A percentile compares a stretch with the other conserved stretches of the same genome.
These are phyloP conservation scores for Harpalus rufipes DNA, from an alignment of 2,888 invertebrate genomes.

Conservation along the genomic window DNA sequence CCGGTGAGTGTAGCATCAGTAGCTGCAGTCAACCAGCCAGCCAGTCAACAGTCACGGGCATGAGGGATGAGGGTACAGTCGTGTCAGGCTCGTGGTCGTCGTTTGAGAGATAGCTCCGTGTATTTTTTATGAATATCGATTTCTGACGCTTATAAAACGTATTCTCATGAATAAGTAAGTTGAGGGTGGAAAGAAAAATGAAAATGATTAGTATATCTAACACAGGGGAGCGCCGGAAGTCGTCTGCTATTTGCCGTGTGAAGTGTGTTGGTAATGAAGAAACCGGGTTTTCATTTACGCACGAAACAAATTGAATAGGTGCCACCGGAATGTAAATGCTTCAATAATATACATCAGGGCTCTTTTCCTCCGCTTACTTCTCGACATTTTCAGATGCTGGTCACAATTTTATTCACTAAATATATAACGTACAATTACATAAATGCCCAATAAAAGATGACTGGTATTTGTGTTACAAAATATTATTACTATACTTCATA, in stretches of 20 bases:
- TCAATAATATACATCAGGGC: slow-evolving; percentile 27
- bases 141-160: slow-evolving; percentile 63
- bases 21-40: background rate
- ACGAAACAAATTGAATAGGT: slow-evolving; percentile 57
- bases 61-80: slow-evolving; percentile 18
- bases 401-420: too few species aligned
- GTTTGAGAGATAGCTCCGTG: slow-evolving; percentile 65
- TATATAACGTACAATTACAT: too few species aligned
- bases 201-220: slow-evolving; percentile 63
- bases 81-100: slow-evolving; percentile 56
- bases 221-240: slow-evolving; percentile 29
- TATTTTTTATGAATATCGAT: slow-evolving; percentile 67
- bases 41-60: background rate
- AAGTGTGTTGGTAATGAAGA: slow-evolving; percentile 36
- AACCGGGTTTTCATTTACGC: slow-evolving; percentile 57
- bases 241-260: slow-evolving; percentile 1
- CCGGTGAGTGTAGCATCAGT: background rate
- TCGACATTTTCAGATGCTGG: too few species aligned
- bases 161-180: slow-evolving; percentile 60
- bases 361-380: too few species aligned
- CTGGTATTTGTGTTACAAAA: background rate
- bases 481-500: too few species aligned
- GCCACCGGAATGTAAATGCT: slow-evolving; percentile 57
- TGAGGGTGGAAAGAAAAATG: slow-evolving; percentile 56
- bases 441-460: too few species aligned